Evolutionary conservation across 2,888 invertebrate genomes (phyloP), one percentile per base, ranked within the genome.

Genomic region (Dasysyrphus albostriatus): DNA sequence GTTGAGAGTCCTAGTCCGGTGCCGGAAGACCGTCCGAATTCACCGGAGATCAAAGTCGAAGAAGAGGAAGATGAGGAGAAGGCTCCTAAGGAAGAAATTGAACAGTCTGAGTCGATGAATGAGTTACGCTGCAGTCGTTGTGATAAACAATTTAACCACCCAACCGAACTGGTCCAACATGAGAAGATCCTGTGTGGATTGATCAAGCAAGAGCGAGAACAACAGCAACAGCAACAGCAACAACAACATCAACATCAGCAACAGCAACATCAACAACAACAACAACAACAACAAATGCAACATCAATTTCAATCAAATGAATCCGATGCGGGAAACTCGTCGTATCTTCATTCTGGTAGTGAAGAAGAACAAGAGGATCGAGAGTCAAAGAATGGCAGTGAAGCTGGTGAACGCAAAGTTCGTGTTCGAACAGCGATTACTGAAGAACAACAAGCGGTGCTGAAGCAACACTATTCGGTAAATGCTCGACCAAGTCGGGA

Each of bases 401-500:
- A 95, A 89, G 94, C 93, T 49, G 94, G 94, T 24, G 96, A 96
- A 51, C 94, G 97, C 88, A 96, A 97, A 91, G 97, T 98, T 14
- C 95, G 99, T 89, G 98, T 98, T 1, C 95, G 99, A 80, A 98
- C 98, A 8, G 95, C 98, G 88, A 96, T 99, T 88, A 98, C 97
- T 56, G 99, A 99, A 90, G 98, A 98, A 91, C 99, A 99, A 92
- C 95, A 98, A 90, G 95, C 95, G 56, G 95, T 98, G 75, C 94
- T 99, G 72, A 98, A 98, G 91, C 96, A 97, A 87, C 97, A 98
- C 91, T 99, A 98, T 92, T 94, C 96, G 67, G 92, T 96, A 24
- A 99, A 99, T 93, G 96, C 98, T 9, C 95, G 98, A 83, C 99
- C 99, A 2, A 98, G 98, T 91, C 96, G 98, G 65, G 98, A 98